Evolutionary conservation across 1,140 invertebrate species (phyloP).

Genomic region (Sweltsa coloradensis): DNA sequence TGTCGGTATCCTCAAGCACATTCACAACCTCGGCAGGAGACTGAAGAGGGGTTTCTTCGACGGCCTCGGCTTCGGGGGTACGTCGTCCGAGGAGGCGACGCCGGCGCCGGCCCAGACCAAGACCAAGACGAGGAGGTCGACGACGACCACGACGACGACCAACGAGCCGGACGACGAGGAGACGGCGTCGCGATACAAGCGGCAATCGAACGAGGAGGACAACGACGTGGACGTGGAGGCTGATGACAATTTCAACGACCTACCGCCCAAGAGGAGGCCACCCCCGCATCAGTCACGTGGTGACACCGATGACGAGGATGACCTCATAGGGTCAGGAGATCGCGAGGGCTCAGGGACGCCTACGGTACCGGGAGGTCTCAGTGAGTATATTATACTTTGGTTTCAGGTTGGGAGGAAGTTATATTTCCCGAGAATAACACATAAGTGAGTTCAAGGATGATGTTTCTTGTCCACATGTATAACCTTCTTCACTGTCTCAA

Average conservation of each 20-base stretch:
- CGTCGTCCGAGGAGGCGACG: neutral
- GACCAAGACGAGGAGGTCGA: constrained; percentile 1
- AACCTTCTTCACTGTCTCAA: no score
- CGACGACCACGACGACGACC: neutral
- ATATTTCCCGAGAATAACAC: no score
- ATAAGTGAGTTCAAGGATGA: no score
- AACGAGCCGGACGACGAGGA: neutral
- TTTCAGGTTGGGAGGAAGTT: no score
- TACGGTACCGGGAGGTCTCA: no score
- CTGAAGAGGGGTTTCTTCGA: no score
- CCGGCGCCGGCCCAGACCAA: neutral
- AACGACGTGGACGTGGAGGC: neutral
- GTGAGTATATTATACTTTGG: no score
- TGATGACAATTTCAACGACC: no score
- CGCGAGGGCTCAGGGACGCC: neutral
- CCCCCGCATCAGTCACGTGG: neutral
- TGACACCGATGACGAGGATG: constrained; percentile 9
- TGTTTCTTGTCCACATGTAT: no score
- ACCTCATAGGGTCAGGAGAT: constrained; percentile 1
- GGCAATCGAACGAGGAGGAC: neutral
- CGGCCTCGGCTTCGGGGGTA: neutral
- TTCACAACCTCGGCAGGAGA: no score
- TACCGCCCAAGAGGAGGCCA: neutral
- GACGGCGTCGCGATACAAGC: neutral
- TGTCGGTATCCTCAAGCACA: no score